Base-by-base conservation (phyloP, 1,140 invertebrate genomes). In the Linepithema humile region DNA sequence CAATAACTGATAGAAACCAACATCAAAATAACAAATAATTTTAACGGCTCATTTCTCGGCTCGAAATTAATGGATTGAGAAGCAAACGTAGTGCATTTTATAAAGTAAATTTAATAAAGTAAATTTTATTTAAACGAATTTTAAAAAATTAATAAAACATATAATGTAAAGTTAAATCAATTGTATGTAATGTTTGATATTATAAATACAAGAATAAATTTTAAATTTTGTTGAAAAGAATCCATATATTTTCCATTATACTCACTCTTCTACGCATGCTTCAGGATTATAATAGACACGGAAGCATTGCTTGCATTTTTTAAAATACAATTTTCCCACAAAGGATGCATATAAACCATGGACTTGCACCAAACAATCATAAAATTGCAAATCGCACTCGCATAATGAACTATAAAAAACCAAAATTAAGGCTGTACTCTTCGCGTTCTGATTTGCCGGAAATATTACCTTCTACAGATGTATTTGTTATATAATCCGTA, bases 361-460 rank as follows among this genome's bases (percentile, higher is more conserved):
- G 1, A 69, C 17, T 69, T 15, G 45, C 17, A 3, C 29, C 45
- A 78, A 40, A 9, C 75, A 78, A 10, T 78, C 1, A 38, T 69
- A 38, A 78, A 78, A 78, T 40, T 55, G 62, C 48, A 55, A 2
- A 10, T 78, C 75, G 64, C 75, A 78, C 12, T 78, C 62, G 48
- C 75, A 78, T 32, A 69, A 67, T 4, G 62, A 78, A 6, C 75
- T 78, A 45, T 23, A 53, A 40, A 67, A 55, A 67, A 32, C n/a
- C 10, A 35, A 15, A 40, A 69, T 12, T 67, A 9, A 12, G 7
- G 12, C 2, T 4, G 48, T 15, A 20, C 10, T 9, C 5, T 50
- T 20, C 10, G 12, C n/a, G 2, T 15, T 32, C 17, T 15, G 10
- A 67, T 7, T 32, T 43, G n/a, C 4, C 0, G 6, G n/a, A 23